These are phyloP conservation scores for Apotomis turbidana DNA, from an alignment of 2,888 invertebrate species.

Conservation along the genomic window DNA sequence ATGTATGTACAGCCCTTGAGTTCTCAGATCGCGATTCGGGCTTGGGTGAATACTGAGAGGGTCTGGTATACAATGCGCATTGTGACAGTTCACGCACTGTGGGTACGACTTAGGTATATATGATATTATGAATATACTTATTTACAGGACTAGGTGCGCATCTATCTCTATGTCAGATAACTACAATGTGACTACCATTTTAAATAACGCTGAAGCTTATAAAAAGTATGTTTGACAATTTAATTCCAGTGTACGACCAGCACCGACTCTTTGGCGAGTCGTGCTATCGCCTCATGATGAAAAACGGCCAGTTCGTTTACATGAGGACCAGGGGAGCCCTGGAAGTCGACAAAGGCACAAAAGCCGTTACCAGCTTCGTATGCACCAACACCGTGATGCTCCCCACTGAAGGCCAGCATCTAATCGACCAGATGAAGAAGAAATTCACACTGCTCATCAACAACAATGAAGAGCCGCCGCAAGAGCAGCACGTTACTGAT, in stretches of 20 bases:
- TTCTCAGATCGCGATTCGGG: too few relatives aligned
- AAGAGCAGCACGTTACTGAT: conserved; percentile 52
- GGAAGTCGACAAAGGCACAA: conserved; percentile 88
- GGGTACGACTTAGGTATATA: too few relatives aligned
- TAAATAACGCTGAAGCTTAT: too few relatives aligned
- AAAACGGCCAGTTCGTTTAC: conserved; percentile 92
- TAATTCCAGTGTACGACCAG: conserved; percentile 87
- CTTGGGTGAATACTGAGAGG: too few relatives aligned
- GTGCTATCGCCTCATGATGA: conserved; percentile 91
- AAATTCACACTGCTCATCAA: conserved; percentile 85
- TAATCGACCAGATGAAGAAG: conserved; percentile 89
- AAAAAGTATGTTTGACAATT: not conserved
- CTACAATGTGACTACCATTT: too few relatives aligned
- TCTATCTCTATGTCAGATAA: too few relatives aligned
- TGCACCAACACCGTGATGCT: conserved; percentile 91
- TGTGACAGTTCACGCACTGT: too few relatives aligned
- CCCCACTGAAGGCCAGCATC: conserved; percentile 87
- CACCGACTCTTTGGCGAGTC: conserved; percentile 91
- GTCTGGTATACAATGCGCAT: too few relatives aligned
- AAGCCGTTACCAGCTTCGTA: conserved; percentile 90
- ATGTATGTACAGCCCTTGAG: too few relatives aligned
- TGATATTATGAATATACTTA: too few relatives aligned
- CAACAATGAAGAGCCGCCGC: conserved; percentile 47
- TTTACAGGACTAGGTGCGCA: too few relatives aligned
- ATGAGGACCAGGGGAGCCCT: conserved; percentile 91